phyloP scores from a whole-genome alignment of 1,140 invertebrate species.

The Aphelinus atriplicis region DNA sequence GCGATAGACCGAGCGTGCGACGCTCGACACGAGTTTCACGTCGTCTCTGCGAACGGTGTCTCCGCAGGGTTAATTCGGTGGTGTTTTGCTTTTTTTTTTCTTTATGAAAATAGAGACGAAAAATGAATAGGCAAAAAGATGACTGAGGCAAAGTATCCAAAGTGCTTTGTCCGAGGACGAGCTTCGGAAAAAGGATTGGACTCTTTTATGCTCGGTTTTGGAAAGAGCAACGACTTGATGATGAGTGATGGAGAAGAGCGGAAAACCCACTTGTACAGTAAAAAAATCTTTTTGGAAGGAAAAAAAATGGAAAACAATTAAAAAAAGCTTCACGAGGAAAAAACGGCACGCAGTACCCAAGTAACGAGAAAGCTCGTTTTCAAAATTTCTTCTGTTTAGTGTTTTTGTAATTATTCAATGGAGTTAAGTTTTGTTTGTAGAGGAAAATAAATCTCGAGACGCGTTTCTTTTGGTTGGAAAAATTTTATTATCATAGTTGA shows the following conservation, averaged over 20 bases:
- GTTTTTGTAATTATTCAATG: slow-evolving; percentile 3
- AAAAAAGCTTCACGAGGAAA: slow-evolving; percentile 12
- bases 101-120: slow-evolving; percentile 25
- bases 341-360: slow-evolving; percentile 42
- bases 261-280: slow-evolving; percentile 62
- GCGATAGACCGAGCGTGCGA: slow-evolving; percentile 31
- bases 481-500: slow-evolving; percentile 7
- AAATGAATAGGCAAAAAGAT: slow-evolving; percentile 21
- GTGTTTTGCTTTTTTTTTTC: slow-evolving; percentile 38
- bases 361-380: slow-evolving; percentile 52
- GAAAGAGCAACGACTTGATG: not conserved
- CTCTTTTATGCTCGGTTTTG: slow-evolving; percentile 31
- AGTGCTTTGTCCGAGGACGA: slow-evolving; percentile 47
- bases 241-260: slow-evolving; percentile 37
- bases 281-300: slow-evolving; percentile 47
- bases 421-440: slow-evolving; percentile 30
- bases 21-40: slow-evolving; percentile 37
- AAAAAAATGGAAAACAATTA: slow-evolving; percentile 23
- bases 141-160: slow-evolving; percentile 32
- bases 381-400: slow-evolving; percentile 57
- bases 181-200: slow-evolving; percentile 38
- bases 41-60: slow-evolving; percentile 41
- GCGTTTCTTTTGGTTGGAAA: slow-evolving; percentile 42
- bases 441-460: slow-evolving; percentile 35
- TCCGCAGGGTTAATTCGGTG: slow-evolving; percentile 39